Evolutionary conservation across 2,888 invertebrate species (phyloP), one percentile per base, ranked within the genome.

Genomic region (Tetheella fluctuosa): DNA sequence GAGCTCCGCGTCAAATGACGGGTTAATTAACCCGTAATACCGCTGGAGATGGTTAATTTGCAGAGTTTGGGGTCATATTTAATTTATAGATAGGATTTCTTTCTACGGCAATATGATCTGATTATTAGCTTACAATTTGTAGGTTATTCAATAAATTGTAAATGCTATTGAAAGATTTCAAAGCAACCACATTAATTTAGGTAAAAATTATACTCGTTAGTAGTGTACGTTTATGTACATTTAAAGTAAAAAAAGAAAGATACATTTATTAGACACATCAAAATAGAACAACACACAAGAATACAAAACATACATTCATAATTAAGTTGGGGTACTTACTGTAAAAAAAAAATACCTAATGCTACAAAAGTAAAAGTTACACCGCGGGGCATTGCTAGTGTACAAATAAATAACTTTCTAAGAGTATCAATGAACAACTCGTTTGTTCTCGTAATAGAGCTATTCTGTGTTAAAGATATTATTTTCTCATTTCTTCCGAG

Each of bases 381-480:
- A n/a, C 10, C 28, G 54, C 13, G 39, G 5, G 4, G 48, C 52
- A 28, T 60, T 57, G 63, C 60, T 57, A 64, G 67, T 58, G 63
- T 60, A 59, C 67, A 62, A 67, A 67, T 71, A 73, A 75, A 71
- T 65, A 68, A 64, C 69, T 67, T 70, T 62, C 64, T 64, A 65
- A 74, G 62, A 65, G 59, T 67, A 65, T 66, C 68, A 74, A 74
- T 72, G 70, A 71, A 72, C 68, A 70, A 67, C 74, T 76, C 70
- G 66, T 71, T 76, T 74, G 71, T 69, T 70, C 69, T 71, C 69
- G 73, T 78, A 79, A 83, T 78, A 69, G 75, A 79, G 69, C 79
- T 74, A 74, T 81, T 77, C 67, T 66, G 67, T 76, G 76, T 71
- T 77, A 78, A 76, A 77, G 73, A 71, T 75, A 80, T 82, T 79